Percentiles rank a stretch among this genome's conserved stretches.
Conservation (phyloP, 2,113 vertebrate genomes). For the Argyrosomus japonicus region DNA sequence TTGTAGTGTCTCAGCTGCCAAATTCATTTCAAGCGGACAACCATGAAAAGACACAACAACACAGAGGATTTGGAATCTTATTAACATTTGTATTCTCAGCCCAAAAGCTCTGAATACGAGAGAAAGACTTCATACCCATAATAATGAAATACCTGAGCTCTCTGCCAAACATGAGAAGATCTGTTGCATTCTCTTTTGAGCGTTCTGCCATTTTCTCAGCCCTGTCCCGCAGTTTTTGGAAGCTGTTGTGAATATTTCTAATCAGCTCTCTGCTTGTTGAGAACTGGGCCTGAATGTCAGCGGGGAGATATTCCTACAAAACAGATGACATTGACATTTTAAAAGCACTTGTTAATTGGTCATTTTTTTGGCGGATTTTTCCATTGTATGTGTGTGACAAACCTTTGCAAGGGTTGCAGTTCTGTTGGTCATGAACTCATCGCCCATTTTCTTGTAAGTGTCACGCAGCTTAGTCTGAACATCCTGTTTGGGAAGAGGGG, state of each 20-base stretch:
- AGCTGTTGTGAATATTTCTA: slow-evolving; percentile 93
- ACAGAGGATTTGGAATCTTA: slow-evolving; percentile 18
- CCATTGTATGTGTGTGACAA: background rate
- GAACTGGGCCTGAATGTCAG: slow-evolving; percentile 94
- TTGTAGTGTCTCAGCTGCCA: slow-evolving; percentile 21
- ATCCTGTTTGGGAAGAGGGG: slow-evolving; percentile 84
- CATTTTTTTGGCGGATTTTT: background rate
- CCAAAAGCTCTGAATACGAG: slow-evolving; percentile 9
- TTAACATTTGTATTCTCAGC: slow-evolving; percentile 18
- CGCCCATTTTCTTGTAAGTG: slow-evolving; percentile 89
- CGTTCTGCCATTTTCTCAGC: slow-evolving; percentile 91
- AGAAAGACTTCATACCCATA: slow-evolving; percentile 14
- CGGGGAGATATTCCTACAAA: slow-evolving; percentile 92
- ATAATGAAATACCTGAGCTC: slow-evolving; percentile 89
- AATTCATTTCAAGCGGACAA: slow-evolving; percentile 34
- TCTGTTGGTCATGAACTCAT: slow-evolving; percentile 94
- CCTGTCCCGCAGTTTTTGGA: slow-evolving; percentile 92
- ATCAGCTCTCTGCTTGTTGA: slow-evolving; percentile 93
- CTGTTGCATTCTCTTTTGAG: slow-evolving; percentile 92
- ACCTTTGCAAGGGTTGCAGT: slow-evolving; percentile 93
- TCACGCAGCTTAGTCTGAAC: slow-evolving; percentile 94
- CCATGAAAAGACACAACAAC: slow-evolving; percentile 32
- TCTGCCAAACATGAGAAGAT: slow-evolving; percentile 94
- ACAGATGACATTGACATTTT: slow-evolving; percentile 7
- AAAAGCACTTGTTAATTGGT: background rate